Conservation (phyloP, 2,113 vertebrate species). For the Oncorhynchus tshawytscha region DNA sequence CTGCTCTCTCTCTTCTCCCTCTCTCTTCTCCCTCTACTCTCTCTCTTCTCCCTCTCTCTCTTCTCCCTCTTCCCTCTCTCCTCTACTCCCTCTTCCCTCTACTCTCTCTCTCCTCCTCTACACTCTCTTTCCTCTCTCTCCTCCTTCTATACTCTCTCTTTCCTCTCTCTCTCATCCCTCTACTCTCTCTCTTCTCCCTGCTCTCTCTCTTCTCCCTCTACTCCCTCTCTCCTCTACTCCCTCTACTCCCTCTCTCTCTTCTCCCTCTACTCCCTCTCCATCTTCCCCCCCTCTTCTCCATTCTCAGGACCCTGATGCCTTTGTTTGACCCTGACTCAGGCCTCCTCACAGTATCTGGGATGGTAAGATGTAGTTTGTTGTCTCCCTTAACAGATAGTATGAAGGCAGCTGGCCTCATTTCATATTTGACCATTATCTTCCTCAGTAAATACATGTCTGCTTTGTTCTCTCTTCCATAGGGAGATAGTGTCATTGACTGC, state of each 20-base stretch:
- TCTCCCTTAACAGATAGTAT: not conserved
- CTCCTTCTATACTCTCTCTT: constrained; percentile 7
- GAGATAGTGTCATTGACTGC: constrained; percentile 83
- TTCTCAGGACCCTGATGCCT: constrained; percentile 79
- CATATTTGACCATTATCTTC: not conserved
- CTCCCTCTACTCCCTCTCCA: not conserved
- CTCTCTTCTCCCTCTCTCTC: too few species aligned
- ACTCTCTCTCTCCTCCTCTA: too few species aligned
- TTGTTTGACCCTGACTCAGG: constrained; percentile 85
- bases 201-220: too few species aligned
- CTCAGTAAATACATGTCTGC: not conserved
- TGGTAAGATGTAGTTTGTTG: constrained; percentile 71
- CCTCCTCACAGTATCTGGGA: constrained; percentile 84
- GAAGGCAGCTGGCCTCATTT: not conserved
- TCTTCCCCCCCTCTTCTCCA: constrained; percentile 7
- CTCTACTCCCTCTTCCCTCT: too few species aligned
- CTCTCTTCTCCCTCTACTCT: not conserved
- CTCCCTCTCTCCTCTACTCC: not conserved
- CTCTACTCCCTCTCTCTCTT: not conserved
- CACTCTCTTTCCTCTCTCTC: too few species aligned
- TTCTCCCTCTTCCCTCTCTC: constrained; percentile 3
- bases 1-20: too few species aligned
- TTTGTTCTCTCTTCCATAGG: constrained; percentile 67
- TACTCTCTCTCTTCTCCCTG: too few species aligned
- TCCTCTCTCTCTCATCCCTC: too few species aligned